Percentiles rank a stretch among this genome's conserved stretches.
These are phyloP conservation scores for Bombus consobrinus DNA, from an alignment of 1,140 invertebrate genomes.

Conservation along the genomic window DNA sequence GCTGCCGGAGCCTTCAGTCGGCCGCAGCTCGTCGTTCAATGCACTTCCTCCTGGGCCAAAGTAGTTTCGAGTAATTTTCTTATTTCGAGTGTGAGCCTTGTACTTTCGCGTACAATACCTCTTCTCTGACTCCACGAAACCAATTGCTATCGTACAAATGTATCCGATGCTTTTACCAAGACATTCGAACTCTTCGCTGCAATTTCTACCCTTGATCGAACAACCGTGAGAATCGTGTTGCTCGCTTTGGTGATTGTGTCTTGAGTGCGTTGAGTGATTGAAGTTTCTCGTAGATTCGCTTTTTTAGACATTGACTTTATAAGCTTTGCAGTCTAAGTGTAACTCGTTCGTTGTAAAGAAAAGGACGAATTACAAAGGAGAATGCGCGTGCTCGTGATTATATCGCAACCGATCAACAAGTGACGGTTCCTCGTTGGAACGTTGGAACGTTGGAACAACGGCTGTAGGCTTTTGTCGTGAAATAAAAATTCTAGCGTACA, in stretches of 20 bases:
- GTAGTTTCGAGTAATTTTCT: constrained; percentile 28
- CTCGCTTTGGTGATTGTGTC: not conserved
- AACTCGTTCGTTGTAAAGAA: not conserved
- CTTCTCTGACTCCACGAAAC: not conserved
- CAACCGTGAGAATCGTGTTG: not conserved
- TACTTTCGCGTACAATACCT: not conserved
- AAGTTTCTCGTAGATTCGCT: too few relatives aligned
- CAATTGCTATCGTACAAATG: not conserved
- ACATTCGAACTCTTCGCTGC: not conserved
- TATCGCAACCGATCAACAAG: constrained; percentile 30
- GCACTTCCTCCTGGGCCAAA: constrained; percentile 49
- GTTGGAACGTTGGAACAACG: not conserved
- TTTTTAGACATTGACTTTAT: too few relatives aligned
- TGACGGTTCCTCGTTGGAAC: not conserved
- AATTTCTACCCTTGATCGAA: not conserved
- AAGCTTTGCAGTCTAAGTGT: not conserved
- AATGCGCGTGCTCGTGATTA: constrained; percentile 11
- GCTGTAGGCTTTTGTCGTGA: not conserved
- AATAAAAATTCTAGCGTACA: constrained; percentile 13
- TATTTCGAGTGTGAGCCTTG: not conserved
- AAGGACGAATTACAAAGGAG: not conserved
- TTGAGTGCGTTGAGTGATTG: not conserved
- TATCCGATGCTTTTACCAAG: not conserved
- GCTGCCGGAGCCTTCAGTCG: constrained; percentile 66
- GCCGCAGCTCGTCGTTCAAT: constrained; percentile 63